phyloP scores from a whole-genome alignment of 1,140 invertebrate species.

The Drosophila mauritiana region DNA sequence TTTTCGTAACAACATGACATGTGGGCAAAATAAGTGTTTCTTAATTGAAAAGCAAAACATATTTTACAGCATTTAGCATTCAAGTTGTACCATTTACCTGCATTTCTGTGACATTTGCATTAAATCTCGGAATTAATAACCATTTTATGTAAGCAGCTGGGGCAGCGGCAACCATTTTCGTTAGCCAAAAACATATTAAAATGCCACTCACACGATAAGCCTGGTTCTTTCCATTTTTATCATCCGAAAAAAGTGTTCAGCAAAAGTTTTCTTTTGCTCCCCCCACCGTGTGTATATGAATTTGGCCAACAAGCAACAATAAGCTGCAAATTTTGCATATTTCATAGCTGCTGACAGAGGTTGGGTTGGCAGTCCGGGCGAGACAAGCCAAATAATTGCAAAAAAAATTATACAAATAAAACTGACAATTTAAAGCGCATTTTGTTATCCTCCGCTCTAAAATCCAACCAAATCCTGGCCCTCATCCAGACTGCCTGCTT shows the following conservation, averaged over 20 bases:
- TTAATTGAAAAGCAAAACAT: constrained; percentile 17
- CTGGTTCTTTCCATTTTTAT: constrained; percentile 49
- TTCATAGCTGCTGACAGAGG: constrained; percentile 72
- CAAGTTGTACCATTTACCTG: constrained; percentile 4
- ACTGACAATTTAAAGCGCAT: constrained; percentile 74
- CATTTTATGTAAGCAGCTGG: constrained; percentile 48
- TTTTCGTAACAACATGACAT: constrained; percentile 20
- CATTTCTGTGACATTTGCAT: constrained; percentile 46
- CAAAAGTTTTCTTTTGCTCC: constrained; percentile 3
- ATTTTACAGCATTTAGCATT: constrained; percentile 22
- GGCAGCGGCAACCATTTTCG: constrained; percentile 47
- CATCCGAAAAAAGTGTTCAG: constrained; percentile 8
- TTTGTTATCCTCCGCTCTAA: constrained; percentile 19
- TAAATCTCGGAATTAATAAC: constrained; percentile 74
- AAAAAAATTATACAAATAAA: constrained; percentile 78
- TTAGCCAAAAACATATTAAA: constrained; percentile 75
- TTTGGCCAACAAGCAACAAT: constrained; percentile 67
- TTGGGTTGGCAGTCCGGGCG: constrained; percentile 39
- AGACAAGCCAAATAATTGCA: constrained; percentile 74
- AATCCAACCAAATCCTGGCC: constrained; percentile 9
- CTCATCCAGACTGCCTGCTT: constrained; percentile 4
- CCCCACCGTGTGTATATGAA: constrained; percentile 28
- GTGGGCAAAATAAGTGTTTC: not conserved
- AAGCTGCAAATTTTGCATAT: constrained; percentile 81
- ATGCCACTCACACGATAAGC: constrained; percentile 78